Base-by-base conservation (phyloP, 2,888 invertebrate species). In the Cosmia trapezina region DNA sequence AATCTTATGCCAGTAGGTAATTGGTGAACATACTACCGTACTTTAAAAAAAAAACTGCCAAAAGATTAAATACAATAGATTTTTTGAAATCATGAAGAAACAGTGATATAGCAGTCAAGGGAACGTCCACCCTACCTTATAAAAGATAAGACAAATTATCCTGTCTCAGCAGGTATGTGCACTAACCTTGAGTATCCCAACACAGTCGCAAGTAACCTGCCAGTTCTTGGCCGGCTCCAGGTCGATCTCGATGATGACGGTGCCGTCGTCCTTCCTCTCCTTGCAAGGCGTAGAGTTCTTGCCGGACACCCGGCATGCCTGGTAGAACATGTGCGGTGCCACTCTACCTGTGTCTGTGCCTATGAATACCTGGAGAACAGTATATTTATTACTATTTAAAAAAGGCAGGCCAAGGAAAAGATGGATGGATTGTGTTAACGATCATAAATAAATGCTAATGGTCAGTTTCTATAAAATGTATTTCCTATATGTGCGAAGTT, bases 281-380 rank as follows among this genome's bases (percentile, higher is more conserved):
- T 97, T 96, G 94, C 99, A 99, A 0, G 98, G 98, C 2, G 99
- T 99, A 14, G 99, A 99, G 94, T 99, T 99, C 95, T 99, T 99
- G 8, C 99, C 99, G 75, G 98, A 98, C 0, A 99, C 99, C 80
- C 98, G 98, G 91, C 99, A 99, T 4, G 99, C 99, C 93, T 99
- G 99, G 95, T 99, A 99, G 94, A 99, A 99, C 97, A 99, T 99
- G 93, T 99, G 99, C 0, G 99, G 99, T 9, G 98, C 97, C 11
- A 98, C 98, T 75, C 98, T 97, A 0, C 99, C 99, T 63, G 98
- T 97, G 92, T 99, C 99, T 28, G 98, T 98, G 53, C 99, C 99
- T 89, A 99, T 99, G 92, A 98, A 99, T 68, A 98, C 97, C 97
- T 97, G 91, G 22, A 61, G 19, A 43, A 33, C 51, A 41, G 41